Conservation (phyloP, 2,888 invertebrate species). For the Epinotia bilunana region DNA sequence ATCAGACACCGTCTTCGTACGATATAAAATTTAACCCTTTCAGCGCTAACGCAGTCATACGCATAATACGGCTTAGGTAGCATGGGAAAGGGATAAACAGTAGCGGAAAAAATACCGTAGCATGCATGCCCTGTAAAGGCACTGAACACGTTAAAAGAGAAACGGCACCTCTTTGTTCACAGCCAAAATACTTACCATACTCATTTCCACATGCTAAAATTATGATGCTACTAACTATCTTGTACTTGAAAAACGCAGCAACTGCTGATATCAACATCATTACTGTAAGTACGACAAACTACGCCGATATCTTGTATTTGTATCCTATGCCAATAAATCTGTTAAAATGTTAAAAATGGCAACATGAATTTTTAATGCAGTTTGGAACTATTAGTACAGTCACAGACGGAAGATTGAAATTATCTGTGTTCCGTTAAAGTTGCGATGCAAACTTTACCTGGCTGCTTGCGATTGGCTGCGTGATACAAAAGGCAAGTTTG, state of each 20-base stretch:
- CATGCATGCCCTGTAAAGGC: no score
- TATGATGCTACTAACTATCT: conserved; percentile 64
- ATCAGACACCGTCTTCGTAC: no score
- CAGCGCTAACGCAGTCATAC: no score
- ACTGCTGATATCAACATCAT: conserved; percentile 59
- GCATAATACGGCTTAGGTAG: no score
- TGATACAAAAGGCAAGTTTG: no score
- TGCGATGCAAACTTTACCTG: no score
- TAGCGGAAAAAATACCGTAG: no score
- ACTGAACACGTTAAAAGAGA: no score
- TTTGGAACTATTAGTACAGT: neutral
- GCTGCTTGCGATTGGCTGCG: no score
- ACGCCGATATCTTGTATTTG: neutral
- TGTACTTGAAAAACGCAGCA: conserved; percentile 64
- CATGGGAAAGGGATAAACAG: no score
- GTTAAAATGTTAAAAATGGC: neutral
- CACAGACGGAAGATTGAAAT: neutral
- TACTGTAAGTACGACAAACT: neutral
- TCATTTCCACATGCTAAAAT: conserved; percentile 65
- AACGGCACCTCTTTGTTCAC: neutral
- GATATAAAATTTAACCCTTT: no score
- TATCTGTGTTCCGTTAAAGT: neutral
- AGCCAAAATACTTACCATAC: conserved; percentile 54
- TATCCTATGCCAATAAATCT: neutral
- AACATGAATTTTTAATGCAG: conserved; percentile 1